Evolutionary conservation across 2,797 vertebrate species (phyloP).

Genomic region (Oryzias dopingdopingensis): DNA sequence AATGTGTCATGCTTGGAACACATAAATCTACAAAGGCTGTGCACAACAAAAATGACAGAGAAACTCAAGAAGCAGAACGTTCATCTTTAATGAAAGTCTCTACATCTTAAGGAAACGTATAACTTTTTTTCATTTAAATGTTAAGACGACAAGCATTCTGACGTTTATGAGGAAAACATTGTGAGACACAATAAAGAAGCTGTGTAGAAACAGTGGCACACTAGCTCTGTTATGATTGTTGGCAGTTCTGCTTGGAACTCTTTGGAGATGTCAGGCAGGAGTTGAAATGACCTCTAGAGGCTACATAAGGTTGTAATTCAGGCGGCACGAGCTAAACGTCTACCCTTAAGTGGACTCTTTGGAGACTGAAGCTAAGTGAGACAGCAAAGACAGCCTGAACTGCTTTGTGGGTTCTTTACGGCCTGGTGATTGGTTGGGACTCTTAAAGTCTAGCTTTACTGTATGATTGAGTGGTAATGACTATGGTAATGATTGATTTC

Average conservation of each 20-base stretch:
- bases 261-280: not conserved
- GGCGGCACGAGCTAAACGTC: not conserved
- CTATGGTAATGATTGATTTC: not conserved
- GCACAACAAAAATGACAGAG: too few relatives aligned
- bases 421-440: not conserved
- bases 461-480: not conserved
- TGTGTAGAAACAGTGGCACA: not conserved
- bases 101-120: too few relatives aligned
- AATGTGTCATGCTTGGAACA: too few relatives aligned
- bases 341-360: not conserved
- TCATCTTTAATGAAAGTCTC: too few relatives aligned
- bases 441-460: not conserved
- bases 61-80: too few relatives aligned
- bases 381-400: too few relatives aligned
- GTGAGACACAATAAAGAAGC: too few relatives aligned
- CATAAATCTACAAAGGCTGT: too few relatives aligned
- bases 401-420: not conserved
- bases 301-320: slow-evolving; percentile 4
- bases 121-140: too few relatives aligned
- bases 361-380: not conserved
- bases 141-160: too few relatives aligned
- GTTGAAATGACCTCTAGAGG: slow-evolving; percentile 1
- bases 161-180: too few relatives aligned
- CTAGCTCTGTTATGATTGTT: not conserved
- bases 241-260: not conserved